Base-by-base conservation (phyloP, 2,113 vertebrate genomes). In the Gulo gulo region DNA sequence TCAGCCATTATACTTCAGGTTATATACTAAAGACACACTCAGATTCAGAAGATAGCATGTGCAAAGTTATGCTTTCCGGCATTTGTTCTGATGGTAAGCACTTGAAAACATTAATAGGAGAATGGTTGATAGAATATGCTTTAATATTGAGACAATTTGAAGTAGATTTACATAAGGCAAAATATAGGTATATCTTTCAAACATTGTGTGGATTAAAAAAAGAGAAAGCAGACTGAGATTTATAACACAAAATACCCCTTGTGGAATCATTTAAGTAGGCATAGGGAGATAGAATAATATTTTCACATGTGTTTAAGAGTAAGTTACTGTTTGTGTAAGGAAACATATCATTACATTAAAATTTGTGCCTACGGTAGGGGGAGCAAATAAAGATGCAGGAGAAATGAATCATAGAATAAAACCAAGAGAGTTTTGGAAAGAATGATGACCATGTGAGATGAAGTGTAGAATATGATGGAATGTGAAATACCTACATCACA, bases 391-490 rank as follows among this genome's bases (percentile, higher is more conserved):
- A 78, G 50, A 47, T 87, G 20, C 47, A 52, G 6, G 7, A 55
- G 16, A 61, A 71, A 83, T 15, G 4, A 15, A 83, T 57, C 55
- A 69, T 23, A 76, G 12, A 79, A n/a, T 61, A 91, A 95, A 96
- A 39, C 47, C 3, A 84, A 55, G 2, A 89, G 71, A 84, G 5
- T 20, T 61, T 57, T 88, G 7, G 9, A 79, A 80, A 76, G 42
- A 90, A 74, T 31, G 23, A 87, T 45, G 80, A 23, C 65, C 29
- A 2, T 39, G 31, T 57, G 9, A 79, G 20, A 80, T 63, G 15
- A 73, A 89, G 11, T 81, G 11, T 26, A 14, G 31, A 16, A 8
- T 34, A 52, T 55, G 61, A 34, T 69, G 10, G 0, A 59, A 69
- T 1, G 29, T 12, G 59, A 39, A 45, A 0, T 2, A 84, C 8